phyloP scores from a whole-genome alignment of 2,113 vertebrate species.

The Girardinichthys multiradiatus region DNA sequence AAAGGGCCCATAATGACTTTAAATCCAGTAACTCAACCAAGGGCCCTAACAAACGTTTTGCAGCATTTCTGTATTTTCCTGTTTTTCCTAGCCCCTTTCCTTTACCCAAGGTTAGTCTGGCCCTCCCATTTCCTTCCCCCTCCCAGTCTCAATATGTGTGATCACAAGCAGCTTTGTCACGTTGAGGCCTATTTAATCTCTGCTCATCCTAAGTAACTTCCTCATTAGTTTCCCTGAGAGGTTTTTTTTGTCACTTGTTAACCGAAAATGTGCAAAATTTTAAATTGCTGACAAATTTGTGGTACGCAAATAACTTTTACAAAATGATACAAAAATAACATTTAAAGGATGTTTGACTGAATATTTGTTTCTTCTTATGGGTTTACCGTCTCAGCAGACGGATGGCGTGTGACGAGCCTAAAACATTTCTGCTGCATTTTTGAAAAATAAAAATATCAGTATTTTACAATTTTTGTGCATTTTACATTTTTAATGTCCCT shows the following conservation, averaged over 20 bases:
- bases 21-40: slow-evolving; percentile 20
- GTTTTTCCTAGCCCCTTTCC: neutral
- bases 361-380: slow-evolving; percentile 81
- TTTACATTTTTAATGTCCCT: slow-evolving; percentile 57
- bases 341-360: slow-evolving; percentile 62
- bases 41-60: slow-evolving; percentile 1
- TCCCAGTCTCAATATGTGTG: slow-evolving; percentile 54
- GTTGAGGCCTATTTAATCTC: slow-evolving; percentile 74
- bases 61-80: slow-evolving; percentile 12
- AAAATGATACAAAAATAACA: slow-evolving; percentile 61
- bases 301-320: slow-evolving; percentile 69
- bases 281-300: slow-evolving; percentile 59
- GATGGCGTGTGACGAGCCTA: slow-evolving; percentile 93
- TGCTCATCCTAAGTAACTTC: slow-evolving; percentile 68
- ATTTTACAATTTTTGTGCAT: slow-evolving; percentile 84
- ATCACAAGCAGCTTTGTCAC: slow-evolving; percentile 64
- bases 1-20: neutral
- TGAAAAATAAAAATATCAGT: slow-evolving; percentile 94
- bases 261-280: slow-evolving; percentile 58
- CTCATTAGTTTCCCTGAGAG: slow-evolving; percentile 61
- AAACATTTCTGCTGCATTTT: slow-evolving; percentile 96
- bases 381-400: slow-evolving; percentile 90
- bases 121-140: neutral
- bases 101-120: slow-evolving; percentile 1
- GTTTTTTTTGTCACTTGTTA: slow-evolving; percentile 59